Conservation (phyloP, 1,140 invertebrate species). For the Drosophila burlai region DNA sequence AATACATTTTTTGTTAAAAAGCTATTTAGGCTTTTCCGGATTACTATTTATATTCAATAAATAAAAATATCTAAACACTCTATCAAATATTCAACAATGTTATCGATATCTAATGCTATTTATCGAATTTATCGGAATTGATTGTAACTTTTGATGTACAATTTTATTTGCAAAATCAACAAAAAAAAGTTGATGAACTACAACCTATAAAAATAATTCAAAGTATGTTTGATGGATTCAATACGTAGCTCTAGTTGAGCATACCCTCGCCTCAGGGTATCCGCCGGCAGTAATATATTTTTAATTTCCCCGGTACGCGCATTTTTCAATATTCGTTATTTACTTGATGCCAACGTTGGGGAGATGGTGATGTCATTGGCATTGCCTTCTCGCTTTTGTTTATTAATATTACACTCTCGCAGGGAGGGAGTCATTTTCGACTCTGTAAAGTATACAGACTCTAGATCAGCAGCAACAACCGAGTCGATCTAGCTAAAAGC, state of each 20-base stretch:
- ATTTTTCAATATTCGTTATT: constrained; percentile 68
- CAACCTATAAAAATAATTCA: not conserved
- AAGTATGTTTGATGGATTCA: not conserved
- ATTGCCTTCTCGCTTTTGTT: constrained; percentile 13
- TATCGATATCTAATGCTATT: too few relatives aligned
- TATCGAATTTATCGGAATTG: not conserved
- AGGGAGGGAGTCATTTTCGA: not conserved
- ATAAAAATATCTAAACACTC: too few relatives aligned
- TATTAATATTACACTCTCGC: constrained; percentile 13
- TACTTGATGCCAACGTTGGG: constrained; percentile 37
- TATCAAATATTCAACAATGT: too few relatives aligned
- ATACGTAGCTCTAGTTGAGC: not conserved
- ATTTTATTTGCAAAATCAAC: not conserved
- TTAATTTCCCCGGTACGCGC: constrained; percentile 56
- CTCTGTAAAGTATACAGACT: not conserved
- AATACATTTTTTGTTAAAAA: too few relatives aligned
- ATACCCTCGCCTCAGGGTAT: constrained; percentile 14
- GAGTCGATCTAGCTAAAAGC: not conserved
- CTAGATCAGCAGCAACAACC: not conserved
- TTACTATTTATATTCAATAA: too few relatives aligned
- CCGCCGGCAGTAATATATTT: constrained; percentile 50
- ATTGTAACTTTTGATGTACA: not conserved
- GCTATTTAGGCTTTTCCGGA: too few relatives aligned
- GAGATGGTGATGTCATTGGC: constrained; percentile 67
- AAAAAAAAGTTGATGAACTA: too few relatives aligned